Percentiles rank a stretch among this genome's conserved stretches.
These are phyloP conservation scores for Etheostoma nigrum DNA, from an alignment of 2,797 vertebrate genomes.

Conservation along the genomic window DNA sequence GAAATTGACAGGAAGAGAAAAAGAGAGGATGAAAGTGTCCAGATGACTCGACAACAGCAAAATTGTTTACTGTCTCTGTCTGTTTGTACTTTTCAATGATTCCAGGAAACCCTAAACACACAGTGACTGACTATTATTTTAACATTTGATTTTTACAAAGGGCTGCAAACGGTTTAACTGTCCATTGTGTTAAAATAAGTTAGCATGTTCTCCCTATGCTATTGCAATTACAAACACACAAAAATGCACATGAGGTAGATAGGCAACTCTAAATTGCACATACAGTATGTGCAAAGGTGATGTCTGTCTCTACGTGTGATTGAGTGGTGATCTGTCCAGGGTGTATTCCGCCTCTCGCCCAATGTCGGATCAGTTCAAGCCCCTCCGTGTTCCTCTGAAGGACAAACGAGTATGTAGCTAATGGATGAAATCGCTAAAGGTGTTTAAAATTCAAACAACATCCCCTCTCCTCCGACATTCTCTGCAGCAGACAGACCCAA, in stretches of 20 bases:
- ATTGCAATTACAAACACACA: background rate
- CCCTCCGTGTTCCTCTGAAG: background rate
- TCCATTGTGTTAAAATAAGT: constrained; percentile 76
- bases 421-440: constrained; percentile 14
- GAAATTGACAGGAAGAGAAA: constrained; percentile 47
- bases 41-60: constrained; percentile 20
- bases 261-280: background rate
- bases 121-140: constrained; percentile 20
- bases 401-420: constrained; percentile 1
- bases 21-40: constrained; percentile 13
- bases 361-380: background rate
- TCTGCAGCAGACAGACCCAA: constrained; percentile 64
- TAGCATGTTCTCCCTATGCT: background rate
- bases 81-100: constrained; percentile 30
- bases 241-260: background rate
- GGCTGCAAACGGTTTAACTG: constrained; percentile 61
- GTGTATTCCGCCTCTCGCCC: background rate
- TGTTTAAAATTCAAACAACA: constrained; percentile 57
- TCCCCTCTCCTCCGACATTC: constrained; percentile 42
- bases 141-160: constrained; percentile 43
- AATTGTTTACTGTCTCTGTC: constrained; percentile 18
- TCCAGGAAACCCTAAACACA: constrained; percentile 27
- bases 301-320: background rate
- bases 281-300: background rate
- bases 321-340: background rate